Conservation (phyloP, 2,797 vertebrate species). For the Sphenopsis melanotis region DNA sequence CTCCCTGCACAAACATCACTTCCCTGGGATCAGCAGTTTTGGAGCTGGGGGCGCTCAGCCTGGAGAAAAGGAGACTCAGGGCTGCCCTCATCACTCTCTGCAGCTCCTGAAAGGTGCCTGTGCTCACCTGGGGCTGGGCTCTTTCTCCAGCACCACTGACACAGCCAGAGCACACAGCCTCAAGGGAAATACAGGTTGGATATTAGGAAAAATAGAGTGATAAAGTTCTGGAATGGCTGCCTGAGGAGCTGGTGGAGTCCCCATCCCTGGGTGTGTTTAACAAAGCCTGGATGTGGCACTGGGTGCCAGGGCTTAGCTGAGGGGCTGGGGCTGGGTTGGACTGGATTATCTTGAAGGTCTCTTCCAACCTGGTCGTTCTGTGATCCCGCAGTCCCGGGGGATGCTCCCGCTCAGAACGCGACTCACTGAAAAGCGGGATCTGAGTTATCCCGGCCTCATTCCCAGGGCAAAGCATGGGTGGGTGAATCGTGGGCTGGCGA, state of each 20-base stretch:
- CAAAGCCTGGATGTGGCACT: background rate
- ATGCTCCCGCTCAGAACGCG: background rate
- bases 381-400: background rate
- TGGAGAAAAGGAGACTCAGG: background rate
- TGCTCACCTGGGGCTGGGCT: background rate
- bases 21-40: fast-evolving
- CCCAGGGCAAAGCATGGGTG: fast-evolving
- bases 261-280: background rate
- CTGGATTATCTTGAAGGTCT: background rate
- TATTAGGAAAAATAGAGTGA: background rate
- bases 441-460: fast-evolving
- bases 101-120: background rate
- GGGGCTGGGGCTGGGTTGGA: no score
- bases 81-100: background rate
- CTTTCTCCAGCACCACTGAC: background rate
- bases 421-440: fast-evolving
- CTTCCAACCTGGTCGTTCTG: fast-evolving
- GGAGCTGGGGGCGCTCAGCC: background rate
- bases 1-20: background rate
- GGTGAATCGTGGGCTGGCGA: background rate
- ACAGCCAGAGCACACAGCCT: background rate
- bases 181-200: background rate
- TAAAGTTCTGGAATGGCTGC: background rate
- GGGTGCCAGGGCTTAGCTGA: no score
- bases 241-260: background rate